Evolutionary conservation across 1,140 invertebrate genomes (phyloP).

Genomic region (Heterodera carotae): DNA sequence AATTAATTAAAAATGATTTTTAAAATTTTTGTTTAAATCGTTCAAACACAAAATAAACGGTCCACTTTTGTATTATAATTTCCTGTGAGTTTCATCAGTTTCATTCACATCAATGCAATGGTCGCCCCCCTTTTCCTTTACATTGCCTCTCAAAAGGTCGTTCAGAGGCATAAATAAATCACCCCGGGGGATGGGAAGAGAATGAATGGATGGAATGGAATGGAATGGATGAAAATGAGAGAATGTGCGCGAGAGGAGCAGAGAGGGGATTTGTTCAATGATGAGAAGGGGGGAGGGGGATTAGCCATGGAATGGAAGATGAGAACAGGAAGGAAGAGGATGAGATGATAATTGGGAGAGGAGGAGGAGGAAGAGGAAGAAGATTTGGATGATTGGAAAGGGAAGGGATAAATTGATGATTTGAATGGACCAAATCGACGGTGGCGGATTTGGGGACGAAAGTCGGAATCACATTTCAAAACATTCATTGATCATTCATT

Average conservation of each 20-base stretch:
- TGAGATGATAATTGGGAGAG: background rate
- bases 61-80: background rate
- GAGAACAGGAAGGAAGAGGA: background rate
- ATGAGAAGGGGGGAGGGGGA: conserved; percentile 10
- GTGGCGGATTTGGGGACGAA: no score
- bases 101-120: background rate
- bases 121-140: background rate
- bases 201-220: no score
- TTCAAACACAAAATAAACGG: background rate
- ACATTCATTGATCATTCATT: no score
- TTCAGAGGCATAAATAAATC: conserved; percentile 13
- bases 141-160: background rate
- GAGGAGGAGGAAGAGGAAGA: background rate
- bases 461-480: no score
- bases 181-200: background rate
- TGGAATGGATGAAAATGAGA: no score
- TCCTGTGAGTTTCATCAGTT: background rate
- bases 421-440: no score
- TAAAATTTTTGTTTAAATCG: no score
- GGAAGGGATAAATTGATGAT: no score
- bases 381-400: background rate
- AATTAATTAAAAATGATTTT: no score
- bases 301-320: background rate
- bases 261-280: conserved; percentile 16
- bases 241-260: conserved; percentile 19